Evolutionary conservation across 2,888 invertebrate species (phyloP), one percentile per base, ranked within the genome.

Genomic region (Ophonus ardosiacus): DNA sequence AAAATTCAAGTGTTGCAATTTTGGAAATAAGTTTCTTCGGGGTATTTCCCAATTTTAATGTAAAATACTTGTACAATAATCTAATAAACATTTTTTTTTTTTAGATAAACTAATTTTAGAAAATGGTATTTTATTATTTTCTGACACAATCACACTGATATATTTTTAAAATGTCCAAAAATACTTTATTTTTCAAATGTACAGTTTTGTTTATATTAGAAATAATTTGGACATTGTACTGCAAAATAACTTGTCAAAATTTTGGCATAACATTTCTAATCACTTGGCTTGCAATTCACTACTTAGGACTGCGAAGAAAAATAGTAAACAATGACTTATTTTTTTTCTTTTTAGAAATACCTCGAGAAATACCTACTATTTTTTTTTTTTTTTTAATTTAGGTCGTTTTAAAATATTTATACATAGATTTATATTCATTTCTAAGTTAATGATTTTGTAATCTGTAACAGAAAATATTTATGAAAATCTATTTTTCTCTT

Each of bases 231-330:
- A 59, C 15, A 59, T 15, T 59, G 17, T 59, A 3, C 17, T 59
- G 15, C 18, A 59, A 59, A 59, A 59, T 59, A 59, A 59, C 17
- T 59, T 59, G 17, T 59, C 59, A 59, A 59, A 59, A 3, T 59
- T 59, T 59, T 59, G 59, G 59, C 59, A 59, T 7, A 15, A 7
- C 17, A 10, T 0, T 51, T 51, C 43, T 51, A 51, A 51, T 51
- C 43, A 51, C 43, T 13, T 51, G 43, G 43, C 43, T 13, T 13
- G 43, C 43, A 51, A 51, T 51, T 51, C 43, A 51, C 43, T 10
- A 51, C 13, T 51, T 51, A 4, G 43, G 8, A 51, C 10, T 13
- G 13, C 13, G 43, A 13, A 51, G 10, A 51, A 51, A 51, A 51
- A 51, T 51, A 51, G 43, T 51, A 13, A 13, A 13, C 8, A 51